Evolutionary conservation across 2,888 invertebrate species (phyloP).

Genomic region (Cantharis lateralis): DNA sequence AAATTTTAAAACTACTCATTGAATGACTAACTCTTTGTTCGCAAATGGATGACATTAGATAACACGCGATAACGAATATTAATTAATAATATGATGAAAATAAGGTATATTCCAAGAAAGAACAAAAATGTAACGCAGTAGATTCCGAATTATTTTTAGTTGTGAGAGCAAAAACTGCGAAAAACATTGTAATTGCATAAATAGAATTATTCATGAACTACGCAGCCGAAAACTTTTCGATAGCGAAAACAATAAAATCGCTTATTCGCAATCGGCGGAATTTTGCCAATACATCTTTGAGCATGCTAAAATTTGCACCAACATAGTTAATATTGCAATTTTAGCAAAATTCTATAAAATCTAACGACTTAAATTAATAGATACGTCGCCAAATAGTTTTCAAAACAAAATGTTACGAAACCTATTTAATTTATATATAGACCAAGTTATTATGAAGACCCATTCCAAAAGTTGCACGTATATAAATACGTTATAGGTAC

Average conservation of each 20-base stretch:
- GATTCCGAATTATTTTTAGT: background rate
- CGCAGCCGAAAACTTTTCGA: background rate
- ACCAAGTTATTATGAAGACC: conserved; percentile 35
- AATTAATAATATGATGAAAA: background rate
- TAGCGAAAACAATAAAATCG: background rate
- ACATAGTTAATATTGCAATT: background rate
- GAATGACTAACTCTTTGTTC: background rate
- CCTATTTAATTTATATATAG: conserved; percentile 38
- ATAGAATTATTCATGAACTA: background rate
- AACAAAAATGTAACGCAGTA: background rate
- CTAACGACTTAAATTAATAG: conserved; percentile 31
- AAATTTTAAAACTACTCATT: background rate
- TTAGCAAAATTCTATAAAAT: conserved; percentile 3
- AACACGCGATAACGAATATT: background rate
- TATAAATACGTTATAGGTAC: conserved; percentile 28
- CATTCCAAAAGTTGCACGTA: conserved; percentile 33
- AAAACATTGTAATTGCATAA: background rate
- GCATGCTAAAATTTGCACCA: background rate
- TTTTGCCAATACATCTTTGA: background rate
- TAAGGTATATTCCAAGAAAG: background rate
- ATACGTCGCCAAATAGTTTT: conserved; percentile 36
- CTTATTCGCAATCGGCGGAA: background rate
- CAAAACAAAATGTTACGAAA: conserved; percentile 42
- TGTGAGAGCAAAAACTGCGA: background rate
- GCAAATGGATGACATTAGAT: background rate